Percentiles rank a stretch among this genome's conserved stretches.
Evolutionary conservation across 1,140 invertebrate genomes (phyloP).

Genomic region (Propsilocerus akamusi): DNA sequence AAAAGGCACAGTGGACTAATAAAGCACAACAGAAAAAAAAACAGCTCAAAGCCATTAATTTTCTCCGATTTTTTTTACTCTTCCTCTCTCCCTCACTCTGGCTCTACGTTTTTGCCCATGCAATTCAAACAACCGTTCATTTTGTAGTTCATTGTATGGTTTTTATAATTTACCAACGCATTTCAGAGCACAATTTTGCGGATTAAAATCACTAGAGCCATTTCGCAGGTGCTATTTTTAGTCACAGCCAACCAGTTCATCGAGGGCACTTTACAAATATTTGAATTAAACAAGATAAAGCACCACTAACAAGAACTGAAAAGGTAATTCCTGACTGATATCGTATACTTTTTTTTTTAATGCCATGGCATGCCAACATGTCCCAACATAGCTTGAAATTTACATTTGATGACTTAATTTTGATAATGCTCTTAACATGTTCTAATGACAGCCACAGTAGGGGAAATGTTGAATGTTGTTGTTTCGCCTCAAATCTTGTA

Average conservation of each 20-base stretch:
- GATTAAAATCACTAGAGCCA: not conserved
- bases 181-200: not conserved
- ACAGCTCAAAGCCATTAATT: conserved; percentile 1
- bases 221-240: not conserved
- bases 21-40: not conserved
- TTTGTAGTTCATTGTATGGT: not conserved
- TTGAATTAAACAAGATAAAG: too few species aligned
- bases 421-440: not conserved
- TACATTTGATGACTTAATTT: not conserved
- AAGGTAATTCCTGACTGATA: too few species aligned
- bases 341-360: too few species aligned
- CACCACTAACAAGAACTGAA: too few species aligned
- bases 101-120: too few species aligned
- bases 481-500: too few species aligned
- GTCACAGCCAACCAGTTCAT: conserved; percentile 16
- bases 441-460: not conserved
- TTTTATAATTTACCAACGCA: not conserved
- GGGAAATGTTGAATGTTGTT: too few species aligned
- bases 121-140: not conserved
- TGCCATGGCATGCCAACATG: too few species aligned
- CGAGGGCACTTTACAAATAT: too few species aligned
- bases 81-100: too few species aligned
- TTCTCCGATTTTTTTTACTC: not conserved
- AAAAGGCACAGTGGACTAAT: too few species aligned
- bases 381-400: too few species aligned